Evolutionary conservation across 2,888 invertebrate species (phyloP).

Genomic region (Xylota sylvarum): DNA sequence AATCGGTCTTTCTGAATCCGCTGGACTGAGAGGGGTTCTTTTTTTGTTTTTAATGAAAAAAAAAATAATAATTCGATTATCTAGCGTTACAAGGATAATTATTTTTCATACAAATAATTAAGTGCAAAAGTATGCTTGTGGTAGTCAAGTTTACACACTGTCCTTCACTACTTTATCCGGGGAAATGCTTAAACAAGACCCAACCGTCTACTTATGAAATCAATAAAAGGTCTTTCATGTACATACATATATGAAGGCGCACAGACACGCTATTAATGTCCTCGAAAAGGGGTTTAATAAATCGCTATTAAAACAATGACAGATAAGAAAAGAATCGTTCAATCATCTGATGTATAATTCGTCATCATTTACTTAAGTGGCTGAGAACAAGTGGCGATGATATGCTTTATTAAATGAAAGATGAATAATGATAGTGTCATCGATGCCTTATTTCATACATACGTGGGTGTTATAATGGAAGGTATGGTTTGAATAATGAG

Average conservation of each 20-base stretch:
- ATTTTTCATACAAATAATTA: not conserved
- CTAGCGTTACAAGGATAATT: not conserved
- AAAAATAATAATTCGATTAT: not conserved
- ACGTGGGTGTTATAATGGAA: not conserved
- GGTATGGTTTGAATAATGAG: slow-evolving; percentile 26
- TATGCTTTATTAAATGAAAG: slow-evolving; percentile 38
- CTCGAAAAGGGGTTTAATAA: not conserved
- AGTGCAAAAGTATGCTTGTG: slow-evolving; percentile 15
- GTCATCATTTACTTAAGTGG: slow-evolving; percentile 50
- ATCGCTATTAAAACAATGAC: slow-evolving; percentile 21
- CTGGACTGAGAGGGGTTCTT: not conserved
- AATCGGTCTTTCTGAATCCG: not conserved
- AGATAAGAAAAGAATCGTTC: slow-evolving; percentile 14
- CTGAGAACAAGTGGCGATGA: slow-evolving; percentile 40
- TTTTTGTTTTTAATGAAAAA: not conserved
- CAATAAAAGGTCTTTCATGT: not conserved
- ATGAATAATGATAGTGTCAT: slow-evolving; percentile 29
- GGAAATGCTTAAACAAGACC: not conserved
- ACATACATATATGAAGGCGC: no score
- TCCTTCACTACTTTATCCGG: not conserved
- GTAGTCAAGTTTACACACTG: not conserved
- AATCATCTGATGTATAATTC: slow-evolving; percentile 31
- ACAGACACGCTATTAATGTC: not conserved
- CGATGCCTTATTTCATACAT: not conserved
- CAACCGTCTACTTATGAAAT: not conserved